Conservation (phyloP, 2,888 invertebrate genomes). For the Timema cristinae region DNA sequence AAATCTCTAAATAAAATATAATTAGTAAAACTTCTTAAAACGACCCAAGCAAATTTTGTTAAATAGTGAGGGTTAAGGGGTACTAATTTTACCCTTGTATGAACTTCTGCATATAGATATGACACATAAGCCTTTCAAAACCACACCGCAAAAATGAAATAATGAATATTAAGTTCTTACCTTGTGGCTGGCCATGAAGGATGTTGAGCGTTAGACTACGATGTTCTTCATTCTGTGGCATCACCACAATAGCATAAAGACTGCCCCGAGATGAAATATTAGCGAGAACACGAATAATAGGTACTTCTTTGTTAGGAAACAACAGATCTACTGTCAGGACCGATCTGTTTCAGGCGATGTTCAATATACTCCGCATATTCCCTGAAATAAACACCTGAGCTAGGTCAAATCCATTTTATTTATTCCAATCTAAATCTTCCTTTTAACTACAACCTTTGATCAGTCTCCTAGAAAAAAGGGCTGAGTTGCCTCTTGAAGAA, state of each 20-base stretch:
- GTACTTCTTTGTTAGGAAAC: conserved; percentile 88
- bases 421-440: conserved; percentile 31
- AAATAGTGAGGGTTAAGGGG: too few species aligned
- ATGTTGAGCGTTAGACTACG: conserved; percentile 86
- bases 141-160: background rate
- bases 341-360: conserved; percentile 68
- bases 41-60: too few species aligned
- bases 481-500: too few species aligned
- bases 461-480: background rate
- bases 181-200: conserved; percentile 85
- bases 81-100: too few species aligned
- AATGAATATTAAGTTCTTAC: conserved; percentile 47
- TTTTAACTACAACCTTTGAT: background rate
- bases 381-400: conserved; percentile 45
- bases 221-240: conserved; percentile 79
- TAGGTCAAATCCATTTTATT: conserved; percentile 20
- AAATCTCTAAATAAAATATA: too few species aligned
- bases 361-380: conserved; percentile 89
- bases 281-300: conserved; percentile 71
- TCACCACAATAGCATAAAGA: conserved; percentile 82
- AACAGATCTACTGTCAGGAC: conserved; percentile 78
- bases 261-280: conserved; percentile 87
- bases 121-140: background rate
- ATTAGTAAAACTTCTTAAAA: too few species aligned
- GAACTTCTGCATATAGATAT: too few species aligned